Evolutionary conservation across 2,113 vertebrate species (phyloP).

Genomic region (Anser cygnoides): DNA sequence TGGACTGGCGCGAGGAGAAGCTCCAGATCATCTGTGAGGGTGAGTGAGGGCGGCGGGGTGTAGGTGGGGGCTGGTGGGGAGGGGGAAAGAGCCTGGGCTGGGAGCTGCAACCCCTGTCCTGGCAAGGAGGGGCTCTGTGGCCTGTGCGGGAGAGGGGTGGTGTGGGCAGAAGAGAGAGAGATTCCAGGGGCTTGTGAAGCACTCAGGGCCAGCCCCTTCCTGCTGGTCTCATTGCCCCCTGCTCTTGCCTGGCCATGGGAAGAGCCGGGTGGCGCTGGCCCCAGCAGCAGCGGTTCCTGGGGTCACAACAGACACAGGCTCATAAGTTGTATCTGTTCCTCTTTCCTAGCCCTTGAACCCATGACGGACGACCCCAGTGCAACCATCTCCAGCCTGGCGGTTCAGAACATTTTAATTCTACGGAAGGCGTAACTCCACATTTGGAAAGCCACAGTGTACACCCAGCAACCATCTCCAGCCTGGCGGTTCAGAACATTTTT

Average conservation of each 20-base stretch:
- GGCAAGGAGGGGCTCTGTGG: background rate
- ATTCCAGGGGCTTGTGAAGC: background rate
- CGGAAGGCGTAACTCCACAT: too few relatives aligned
- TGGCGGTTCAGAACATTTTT: too few relatives aligned
- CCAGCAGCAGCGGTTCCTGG: background rate
- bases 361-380: background rate
- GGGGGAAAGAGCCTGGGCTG: background rate
- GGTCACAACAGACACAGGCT: fast-evolving
- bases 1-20: background rate
- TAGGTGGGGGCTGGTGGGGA: background rate
- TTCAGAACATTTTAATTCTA: background rate
- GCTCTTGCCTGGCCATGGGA: background rate
- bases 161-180: background rate
- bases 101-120: background rate
- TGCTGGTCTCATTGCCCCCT: background rate
- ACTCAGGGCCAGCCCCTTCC: background rate
- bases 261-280: background rate
- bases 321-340: background rate
- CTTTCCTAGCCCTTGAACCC: background rate
- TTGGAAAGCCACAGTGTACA: too few relatives aligned
- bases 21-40: background rate
- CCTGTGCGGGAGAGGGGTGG: background rate
- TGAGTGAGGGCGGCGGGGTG: background rate
- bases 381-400: background rate
- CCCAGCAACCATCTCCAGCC: too few relatives aligned